Evolutionary conservation across 2,797 vertebrate genomes (phyloP), one percentile per base, ranked within the genome.

Genomic region (Brachyalestes nurse): DNA sequence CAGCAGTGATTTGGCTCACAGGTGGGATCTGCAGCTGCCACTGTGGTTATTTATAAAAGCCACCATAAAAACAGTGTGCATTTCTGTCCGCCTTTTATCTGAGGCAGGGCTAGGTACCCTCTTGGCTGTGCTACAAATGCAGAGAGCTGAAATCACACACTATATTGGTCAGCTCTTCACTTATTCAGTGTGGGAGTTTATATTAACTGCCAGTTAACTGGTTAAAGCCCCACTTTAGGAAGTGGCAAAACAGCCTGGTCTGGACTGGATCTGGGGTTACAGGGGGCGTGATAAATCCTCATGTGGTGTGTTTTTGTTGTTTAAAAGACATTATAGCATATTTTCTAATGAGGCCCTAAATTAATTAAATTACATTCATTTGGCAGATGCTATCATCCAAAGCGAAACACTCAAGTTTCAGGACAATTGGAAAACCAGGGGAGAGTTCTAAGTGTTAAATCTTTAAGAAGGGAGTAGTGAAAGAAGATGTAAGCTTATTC

Each of bases 41-140:
- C 73, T 66, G 64, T 62, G 51, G 81, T 78, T 87, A 82, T 88
- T 87, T 83, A 87, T 85, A 77, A 80, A 85, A 78, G 78, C 66
- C 13, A 60, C 21, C 62, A 85, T 71, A 64, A 69, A 82, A 80
- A 72, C 23, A 55, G 28, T 61, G 55, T 17, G 21, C 58, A 42
- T 79, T 53, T 64, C 45, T 71, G 57, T 60, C 57, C 74, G 49
- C 2, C 72, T 82, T 70, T 66, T 25, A 73, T 28, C 34, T 40
- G 21, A 65, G 69, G 5, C 69, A 47, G 34, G 49, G 28, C n/a
- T 38, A 6, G 7, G 28, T 77, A 40, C 1, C 17, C 28, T 25
- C 49, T 16, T 53, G 47, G 47, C 23, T 21, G 45, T 16, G 45
- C n/a, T 51, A 51, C 42, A 25, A 51, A 70, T 6, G 67, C 69